phyloP scores from a whole-genome alignment of 2,113 vertebrate genomes.

The Pycnonotus jocosus region DNA sequence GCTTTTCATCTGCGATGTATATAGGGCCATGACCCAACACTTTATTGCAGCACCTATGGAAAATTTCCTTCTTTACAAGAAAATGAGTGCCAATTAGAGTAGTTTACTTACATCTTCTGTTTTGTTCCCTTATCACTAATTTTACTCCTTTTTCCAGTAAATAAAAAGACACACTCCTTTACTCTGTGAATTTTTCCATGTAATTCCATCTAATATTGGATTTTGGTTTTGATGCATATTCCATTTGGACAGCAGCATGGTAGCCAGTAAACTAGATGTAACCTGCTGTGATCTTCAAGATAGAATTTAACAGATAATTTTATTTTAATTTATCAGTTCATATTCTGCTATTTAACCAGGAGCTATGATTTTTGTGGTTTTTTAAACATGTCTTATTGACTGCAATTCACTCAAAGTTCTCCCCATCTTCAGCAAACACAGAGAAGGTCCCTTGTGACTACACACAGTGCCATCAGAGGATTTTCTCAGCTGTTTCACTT shows the following conservation, averaged over 20 bases:
- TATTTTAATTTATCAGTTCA: neutral
- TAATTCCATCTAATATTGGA: neutral
- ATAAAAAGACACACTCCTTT: neutral
- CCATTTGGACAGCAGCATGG: neutral
- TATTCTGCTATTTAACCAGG: neutral
- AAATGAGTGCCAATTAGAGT: neutral
- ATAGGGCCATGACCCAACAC: neutral
- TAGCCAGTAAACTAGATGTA: neutral
- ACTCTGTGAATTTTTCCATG: neutral
- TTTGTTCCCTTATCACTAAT: neutral
- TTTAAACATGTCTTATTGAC: neutral
- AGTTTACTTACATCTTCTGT: neutral
- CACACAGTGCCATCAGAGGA: neutral
- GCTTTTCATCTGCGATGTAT: neutral
- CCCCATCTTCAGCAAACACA: neutral
- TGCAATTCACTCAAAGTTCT: neutral
- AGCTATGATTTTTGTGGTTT: neutral
- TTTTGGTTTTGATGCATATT: neutral
- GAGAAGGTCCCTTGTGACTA: neutral
- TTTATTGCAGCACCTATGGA: neutral
- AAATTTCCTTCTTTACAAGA: neutral
- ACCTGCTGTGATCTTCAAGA: neutral
- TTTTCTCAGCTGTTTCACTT: conserved; percentile 13
- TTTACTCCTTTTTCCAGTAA: neutral
- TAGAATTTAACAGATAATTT: neutral